These are phyloP conservation scores for Seriola aureovittata DNA, from an alignment of 2,113 vertebrate species.

Conservation along the genomic window DNA sequence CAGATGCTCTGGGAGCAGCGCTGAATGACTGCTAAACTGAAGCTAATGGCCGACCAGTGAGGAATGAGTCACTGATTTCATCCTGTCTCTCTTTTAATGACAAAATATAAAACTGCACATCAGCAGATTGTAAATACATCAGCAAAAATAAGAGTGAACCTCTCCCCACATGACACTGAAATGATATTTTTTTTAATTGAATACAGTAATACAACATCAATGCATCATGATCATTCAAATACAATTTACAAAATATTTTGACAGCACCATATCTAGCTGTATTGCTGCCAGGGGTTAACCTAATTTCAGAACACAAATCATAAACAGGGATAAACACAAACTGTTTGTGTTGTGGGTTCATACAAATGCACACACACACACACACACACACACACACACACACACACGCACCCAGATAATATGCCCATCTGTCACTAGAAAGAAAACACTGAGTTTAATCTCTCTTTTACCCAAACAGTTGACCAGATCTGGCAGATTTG, in stretches of 20 bases:
- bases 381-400: constrained; percentile 22
- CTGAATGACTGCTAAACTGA: constrained; percentile 32
- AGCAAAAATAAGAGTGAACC: background rate
- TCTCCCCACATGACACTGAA: background rate
- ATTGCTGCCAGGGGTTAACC: constrained; percentile 33
- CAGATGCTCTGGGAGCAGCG: constrained; percentile 45
- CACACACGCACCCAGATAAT: constrained; percentile 16
- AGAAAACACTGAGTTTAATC: constrained; percentile 53
- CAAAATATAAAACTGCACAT: background rate
- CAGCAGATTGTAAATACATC: background rate
- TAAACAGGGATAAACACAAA: constrained; percentile 38
- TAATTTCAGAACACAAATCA: constrained; percentile 33
- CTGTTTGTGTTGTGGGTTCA: constrained; percentile 14
- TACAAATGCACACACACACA: background rate
- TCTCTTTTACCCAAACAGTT: constrained; percentile 81
- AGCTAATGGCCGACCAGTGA: constrained; percentile 25
- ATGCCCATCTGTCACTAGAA: constrained; percentile 60
- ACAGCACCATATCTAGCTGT: background rate
- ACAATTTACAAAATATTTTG: background rate
- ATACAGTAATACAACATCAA: background rate
- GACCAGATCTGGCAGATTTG: constrained; percentile 87
- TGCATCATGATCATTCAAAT: background rate
- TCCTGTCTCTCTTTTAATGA: constrained; percentile 4
- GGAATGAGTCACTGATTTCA: constrained; percentile 13
- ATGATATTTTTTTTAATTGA: background rate